These are phyloP conservation scores for Rallus crepitans DNA, from an alignment of 2,797 vertebrate genomes.

Conservation along the genomic window DNA sequence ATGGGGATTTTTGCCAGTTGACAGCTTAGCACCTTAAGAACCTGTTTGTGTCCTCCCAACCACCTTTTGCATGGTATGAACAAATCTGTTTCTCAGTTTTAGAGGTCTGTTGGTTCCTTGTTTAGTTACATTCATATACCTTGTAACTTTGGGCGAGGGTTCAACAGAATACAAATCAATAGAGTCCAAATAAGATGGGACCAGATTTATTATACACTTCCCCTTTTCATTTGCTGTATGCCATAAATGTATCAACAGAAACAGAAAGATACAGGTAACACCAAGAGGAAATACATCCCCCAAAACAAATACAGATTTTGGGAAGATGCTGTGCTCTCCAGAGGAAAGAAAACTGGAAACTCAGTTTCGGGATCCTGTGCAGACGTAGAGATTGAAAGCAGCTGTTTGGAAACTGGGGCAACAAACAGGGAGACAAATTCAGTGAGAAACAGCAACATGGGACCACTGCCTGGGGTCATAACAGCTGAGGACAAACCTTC, in stretches of 20 bases:
- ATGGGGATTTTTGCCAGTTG: background rate
- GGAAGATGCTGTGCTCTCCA: background rate
- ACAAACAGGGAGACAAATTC: background rate
- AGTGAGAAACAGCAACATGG: background rate
- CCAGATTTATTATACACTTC: background rate
- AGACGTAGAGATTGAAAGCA: background rate
- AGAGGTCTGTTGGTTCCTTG: background rate
- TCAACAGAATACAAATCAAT: background rate
- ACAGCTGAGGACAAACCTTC: background rate
- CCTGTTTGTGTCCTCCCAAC: background rate
- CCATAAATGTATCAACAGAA: background rate
- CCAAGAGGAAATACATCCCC: background rate
- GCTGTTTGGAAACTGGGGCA: background rate
- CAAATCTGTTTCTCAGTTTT: background rate
- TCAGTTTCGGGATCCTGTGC: background rate
- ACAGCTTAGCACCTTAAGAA: background rate
- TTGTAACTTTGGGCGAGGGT: background rate
- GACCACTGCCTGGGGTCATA: accelerated
- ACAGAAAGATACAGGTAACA: background rate
- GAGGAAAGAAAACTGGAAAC: background rate
- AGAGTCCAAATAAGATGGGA: background rate
- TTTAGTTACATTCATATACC: background rate
- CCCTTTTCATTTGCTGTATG: background rate
- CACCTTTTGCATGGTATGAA: background rate
- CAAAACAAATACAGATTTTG: background rate